phyloP scores from a whole-genome alignment of 2,797 vertebrate genomes.

The Galagoides demidoff region DNA sequence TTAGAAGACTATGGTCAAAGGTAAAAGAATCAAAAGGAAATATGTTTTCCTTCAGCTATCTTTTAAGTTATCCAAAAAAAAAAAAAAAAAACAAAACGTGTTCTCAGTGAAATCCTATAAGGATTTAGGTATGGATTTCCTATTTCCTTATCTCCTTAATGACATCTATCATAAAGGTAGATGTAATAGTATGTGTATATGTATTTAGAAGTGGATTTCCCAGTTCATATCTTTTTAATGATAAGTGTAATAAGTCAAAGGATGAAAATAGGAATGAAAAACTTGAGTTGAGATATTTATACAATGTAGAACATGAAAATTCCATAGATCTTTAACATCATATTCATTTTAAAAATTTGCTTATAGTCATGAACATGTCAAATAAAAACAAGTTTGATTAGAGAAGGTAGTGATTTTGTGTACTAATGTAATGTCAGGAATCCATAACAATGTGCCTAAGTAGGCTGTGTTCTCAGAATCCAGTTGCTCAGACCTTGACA shows the following conservation, averaged over 20 bases:
- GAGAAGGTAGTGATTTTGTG: slow-evolving; percentile 16
- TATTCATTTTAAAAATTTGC: slow-evolving; percentile 51
- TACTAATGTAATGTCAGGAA: neutral
- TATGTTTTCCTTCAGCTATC: neutral
- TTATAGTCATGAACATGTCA: neutral
- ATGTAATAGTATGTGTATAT: neutral
- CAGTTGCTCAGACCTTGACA: neutral
- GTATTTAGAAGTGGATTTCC: slow-evolving; percentile 20
- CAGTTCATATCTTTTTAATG: neutral
- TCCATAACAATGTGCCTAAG: neutral
- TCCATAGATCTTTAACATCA: neutral
- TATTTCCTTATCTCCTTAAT: neutral
- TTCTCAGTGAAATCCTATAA: neutral
- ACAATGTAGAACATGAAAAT: slow-evolving; percentile 27
- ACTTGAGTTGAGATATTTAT: neutral
- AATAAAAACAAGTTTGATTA: slow-evolving; percentile 46
- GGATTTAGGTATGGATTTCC: slow-evolving; percentile 8
- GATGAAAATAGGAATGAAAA: neutral
- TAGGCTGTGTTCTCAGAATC: slow-evolving; percentile 37
- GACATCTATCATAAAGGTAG: neutral
- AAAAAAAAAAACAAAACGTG: neutral
- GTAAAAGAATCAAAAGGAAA: slow-evolving; percentile 24
- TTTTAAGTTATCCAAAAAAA: slow-evolving; percentile 43
- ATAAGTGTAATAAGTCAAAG: neutral
- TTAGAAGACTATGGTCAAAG: slow-evolving; percentile 42